Evolutionary conservation across 2,797 vertebrate genomes (phyloP), one percentile per base, ranked within the genome.

Genomic region (Adrianichthys oophorus): DNA sequence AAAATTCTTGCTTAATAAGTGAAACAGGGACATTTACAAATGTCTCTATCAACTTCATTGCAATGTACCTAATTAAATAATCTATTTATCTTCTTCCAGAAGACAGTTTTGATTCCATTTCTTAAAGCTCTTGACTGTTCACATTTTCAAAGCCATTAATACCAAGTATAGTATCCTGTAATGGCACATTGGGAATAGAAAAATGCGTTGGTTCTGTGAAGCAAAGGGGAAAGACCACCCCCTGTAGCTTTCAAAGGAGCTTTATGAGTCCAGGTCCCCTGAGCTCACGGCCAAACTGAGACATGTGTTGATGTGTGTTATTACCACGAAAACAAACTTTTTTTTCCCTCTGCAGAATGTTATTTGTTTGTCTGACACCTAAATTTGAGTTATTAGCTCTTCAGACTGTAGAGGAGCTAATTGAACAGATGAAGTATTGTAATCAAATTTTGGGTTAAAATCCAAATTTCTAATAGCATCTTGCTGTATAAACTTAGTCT

Each of bases 101-200:
- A 63, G 59, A 62, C 53, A 62, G 63, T 52, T 78, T 73, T 58
- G 76, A 77, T 70, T 65, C 76, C 68, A 58, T 76, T 66, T 50
- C 59, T 72, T 72, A 84, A 85, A 85, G 70, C 76, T 75, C 74
- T 84, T 75, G 61, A 78, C 68, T 80, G 67, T 71, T 62, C 70
- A 79, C 80, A 77, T 70, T 83, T 68, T 58, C 69, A 82, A 77
- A 85, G 82, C 77, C 59, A 62, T 78, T 83, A 82, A 72, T 86
- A 87, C 87, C 88, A 83, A 87, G 63, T 75, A 71, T 85, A 86
- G 88, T 86, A 80, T 79, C 72, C 78, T 80, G 80, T 81, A 79
- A 75, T 52, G 56, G 71, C 73, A 78, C 74, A 64, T 40, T 43
- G 79, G 84, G 78, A 85, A 79, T 80, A 80, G 51, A 78, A 78